These are phyloP conservation scores for Centropus bengalensis DNA, from an alignment of 2,113 vertebrate species.

Conservation along the genomic window DNA sequence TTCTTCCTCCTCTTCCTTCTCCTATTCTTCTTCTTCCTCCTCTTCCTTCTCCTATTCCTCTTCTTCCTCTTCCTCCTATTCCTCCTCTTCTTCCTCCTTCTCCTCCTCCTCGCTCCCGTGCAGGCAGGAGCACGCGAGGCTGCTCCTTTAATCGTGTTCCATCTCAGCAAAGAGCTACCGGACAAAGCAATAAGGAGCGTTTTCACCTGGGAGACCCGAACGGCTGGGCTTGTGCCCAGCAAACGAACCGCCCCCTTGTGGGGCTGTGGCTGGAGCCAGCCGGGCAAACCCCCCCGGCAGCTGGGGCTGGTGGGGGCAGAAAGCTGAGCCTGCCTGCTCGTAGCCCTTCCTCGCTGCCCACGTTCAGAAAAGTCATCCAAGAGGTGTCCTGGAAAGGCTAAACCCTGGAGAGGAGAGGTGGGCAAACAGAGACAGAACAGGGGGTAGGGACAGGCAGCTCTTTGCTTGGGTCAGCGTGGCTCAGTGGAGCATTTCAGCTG, in stretches of 20 bases:
- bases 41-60: too few species aligned
- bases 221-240: background rate
- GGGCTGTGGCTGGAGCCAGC: background rate
- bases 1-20: too few species aligned
- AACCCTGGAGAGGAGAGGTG: background rate
- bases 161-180: too few species aligned
- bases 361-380: accelerated
- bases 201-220: background rate
- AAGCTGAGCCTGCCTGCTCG: background rate
- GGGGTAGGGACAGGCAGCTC: background rate
- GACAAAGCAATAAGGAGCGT: background rate
- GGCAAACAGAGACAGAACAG: background rate
- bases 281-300: background rate
- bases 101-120: accelerated
- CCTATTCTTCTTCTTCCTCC: too few species aligned
- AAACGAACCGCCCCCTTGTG: accelerated
- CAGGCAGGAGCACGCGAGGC: background rate
- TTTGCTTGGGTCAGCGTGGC: background rate
- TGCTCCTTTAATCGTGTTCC: background rate
- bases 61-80: too few species aligned
- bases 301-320: background rate
- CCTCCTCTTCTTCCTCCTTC: background rate
- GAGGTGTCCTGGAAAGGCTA: background rate
- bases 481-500: background rate
- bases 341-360: background rate